phyloP scores from a whole-genome alignment of 2,888 invertebrate species.

The Acronicta leporina region DNA sequence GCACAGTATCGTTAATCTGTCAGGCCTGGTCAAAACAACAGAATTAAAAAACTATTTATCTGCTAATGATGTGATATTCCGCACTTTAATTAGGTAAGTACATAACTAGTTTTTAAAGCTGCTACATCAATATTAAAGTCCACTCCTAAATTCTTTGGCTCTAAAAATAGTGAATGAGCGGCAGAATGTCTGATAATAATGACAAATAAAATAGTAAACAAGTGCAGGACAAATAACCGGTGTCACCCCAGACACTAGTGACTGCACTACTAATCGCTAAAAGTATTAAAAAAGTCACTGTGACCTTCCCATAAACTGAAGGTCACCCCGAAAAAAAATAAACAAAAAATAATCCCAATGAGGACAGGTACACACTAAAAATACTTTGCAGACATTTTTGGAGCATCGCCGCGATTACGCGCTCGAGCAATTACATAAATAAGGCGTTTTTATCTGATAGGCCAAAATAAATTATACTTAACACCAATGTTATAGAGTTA shows the following conservation, averaged over 20 bases:
- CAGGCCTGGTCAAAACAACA: slow-evolving; percentile 89
- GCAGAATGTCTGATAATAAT: slow-evolving; percentile 63
- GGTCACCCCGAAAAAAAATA: slow-evolving; percentile 67
- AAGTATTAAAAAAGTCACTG: slow-evolving; percentile 73
- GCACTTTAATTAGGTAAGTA: not conserved
- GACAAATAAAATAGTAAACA: slow-evolving; percentile 64
- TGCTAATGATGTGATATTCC: slow-evolving; percentile 17
- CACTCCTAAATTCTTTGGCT: slow-evolving; percentile 59
- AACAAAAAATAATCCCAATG: slow-evolving; percentile 46
- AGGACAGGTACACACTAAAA: slow-evolving; percentile 52
- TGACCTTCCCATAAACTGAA: slow-evolving; percentile 80
- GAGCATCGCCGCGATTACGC: slow-evolving; percentile 10
- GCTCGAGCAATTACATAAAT: slow-evolving; percentile 34
- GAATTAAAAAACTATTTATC: too few relatives aligned
- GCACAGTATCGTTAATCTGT: slow-evolving; percentile 89
- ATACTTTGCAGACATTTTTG: slow-evolving; percentile 39
- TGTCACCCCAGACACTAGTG: slow-evolving; percentile 64
- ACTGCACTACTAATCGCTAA: slow-evolving; percentile 62
- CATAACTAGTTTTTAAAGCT: slow-evolving; percentile 34
- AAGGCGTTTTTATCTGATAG: slow-evolving; percentile 23
- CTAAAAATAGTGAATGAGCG: slow-evolving; percentile 71
- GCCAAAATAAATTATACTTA: slow-evolving; percentile 1
- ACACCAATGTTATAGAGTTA: slow-evolving; percentile 5
- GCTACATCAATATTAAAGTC: slow-evolving; percentile 59
- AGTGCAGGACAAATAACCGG: slow-evolving; percentile 66